Conservation (phyloP, 37 sponge, comb jelly and placozoan genomes). For the Mnemiopsis leidyi region DNA sequence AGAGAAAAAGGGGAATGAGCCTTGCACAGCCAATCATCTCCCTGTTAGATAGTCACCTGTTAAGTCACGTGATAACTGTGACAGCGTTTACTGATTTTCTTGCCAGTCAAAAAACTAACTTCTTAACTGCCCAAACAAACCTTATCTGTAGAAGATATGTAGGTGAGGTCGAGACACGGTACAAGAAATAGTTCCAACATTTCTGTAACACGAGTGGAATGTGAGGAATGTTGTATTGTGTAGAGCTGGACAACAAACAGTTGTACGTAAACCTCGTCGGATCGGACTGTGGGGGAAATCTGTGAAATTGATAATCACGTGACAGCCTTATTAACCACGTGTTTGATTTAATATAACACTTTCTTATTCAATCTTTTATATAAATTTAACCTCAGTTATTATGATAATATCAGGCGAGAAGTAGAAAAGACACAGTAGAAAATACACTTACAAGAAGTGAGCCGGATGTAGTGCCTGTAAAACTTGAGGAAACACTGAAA, state of each 20-base stretch:
- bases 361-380: too few species aligned
- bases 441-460: constrained; percentile 6
- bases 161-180: neutral
- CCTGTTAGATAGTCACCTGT: too few species aligned
- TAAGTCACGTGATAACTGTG: too few species aligned
- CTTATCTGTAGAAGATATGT: neutral
- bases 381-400: too few species aligned
- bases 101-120: too few species aligned
- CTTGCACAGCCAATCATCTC: constrained; percentile 22
- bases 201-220: neutral
- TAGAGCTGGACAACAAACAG: constrained; percentile 40
- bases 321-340: too few species aligned
- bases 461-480: constrained; percentile 43
- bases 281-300: constrained; percentile 10
- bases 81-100: too few species aligned
- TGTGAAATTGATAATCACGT: too few species aligned
- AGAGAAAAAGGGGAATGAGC: constrained; percentile 32
- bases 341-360: too few species aligned
- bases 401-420: neutral
- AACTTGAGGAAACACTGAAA: constrained; percentile 16
- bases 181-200: constrained; percentile 1
- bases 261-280: constrained; percentile 21
- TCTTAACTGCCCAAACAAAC: too few species aligned
- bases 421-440: neutral
- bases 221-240: neutral